Conservation (phyloP, 2,888 invertebrate species). For the Dryomyza anilis region DNA sequence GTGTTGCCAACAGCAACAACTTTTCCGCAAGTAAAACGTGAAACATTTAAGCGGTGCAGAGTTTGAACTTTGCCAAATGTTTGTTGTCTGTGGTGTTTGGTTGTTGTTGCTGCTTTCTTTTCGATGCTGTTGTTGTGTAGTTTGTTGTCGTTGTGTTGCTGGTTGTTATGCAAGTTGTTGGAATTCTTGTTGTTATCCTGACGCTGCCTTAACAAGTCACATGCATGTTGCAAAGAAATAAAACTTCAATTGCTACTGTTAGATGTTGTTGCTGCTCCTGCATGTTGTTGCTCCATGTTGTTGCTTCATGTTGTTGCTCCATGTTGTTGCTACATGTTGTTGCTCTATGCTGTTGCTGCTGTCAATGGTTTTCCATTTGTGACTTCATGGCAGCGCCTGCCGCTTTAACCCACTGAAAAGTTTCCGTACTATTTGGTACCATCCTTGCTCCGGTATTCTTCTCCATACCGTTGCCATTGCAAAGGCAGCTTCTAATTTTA, state of each 20-base stretch:
- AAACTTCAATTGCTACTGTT: neutral
- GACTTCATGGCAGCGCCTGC: no score
- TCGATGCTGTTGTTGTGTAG: neutral
- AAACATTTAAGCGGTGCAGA: neutral
- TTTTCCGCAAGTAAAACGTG: neutral
- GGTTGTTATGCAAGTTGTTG: slow-evolving; percentile 10
- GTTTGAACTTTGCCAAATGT: neutral
- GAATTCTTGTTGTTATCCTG: neutral
- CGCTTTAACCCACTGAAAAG: no score
- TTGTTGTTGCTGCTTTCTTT: neutral
- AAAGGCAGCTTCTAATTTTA: no score
- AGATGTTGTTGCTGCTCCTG: neutral
- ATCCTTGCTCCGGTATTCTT: no score
- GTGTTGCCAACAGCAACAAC: neutral
- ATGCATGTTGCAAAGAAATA: neutral
- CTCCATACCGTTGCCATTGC: no score
- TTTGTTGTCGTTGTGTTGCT: neutral
- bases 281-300: neutral
- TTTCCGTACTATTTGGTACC: no score
- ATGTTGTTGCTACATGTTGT: neutral
- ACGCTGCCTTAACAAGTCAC: slow-evolving; percentile 1
- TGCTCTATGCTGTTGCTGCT: neutral
- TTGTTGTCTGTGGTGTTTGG: neutral
- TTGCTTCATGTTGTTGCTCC: neutral
- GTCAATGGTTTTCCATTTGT: neutral